These are phyloP conservation scores for Gadus macrocephalus DNA, from an alignment of 2,113 vertebrate species.

Conservation along the genomic window DNA sequence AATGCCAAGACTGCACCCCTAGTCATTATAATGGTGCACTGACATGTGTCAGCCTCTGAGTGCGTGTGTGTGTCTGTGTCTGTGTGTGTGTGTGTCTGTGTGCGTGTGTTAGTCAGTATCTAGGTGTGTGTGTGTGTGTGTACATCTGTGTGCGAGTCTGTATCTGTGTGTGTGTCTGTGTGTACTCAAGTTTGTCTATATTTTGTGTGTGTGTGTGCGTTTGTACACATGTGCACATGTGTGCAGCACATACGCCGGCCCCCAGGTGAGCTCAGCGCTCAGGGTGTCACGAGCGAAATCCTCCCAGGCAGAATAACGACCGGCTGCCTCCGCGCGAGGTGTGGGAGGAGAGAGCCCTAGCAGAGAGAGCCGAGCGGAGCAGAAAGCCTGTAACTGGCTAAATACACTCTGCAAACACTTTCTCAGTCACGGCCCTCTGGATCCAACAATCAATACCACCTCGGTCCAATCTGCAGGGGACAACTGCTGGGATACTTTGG, in stretches of 20 bases:
- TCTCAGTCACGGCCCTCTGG: not conserved
- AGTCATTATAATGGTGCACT: conserved; percentile 22
- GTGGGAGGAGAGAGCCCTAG: not conserved
- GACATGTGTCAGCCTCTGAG: conserved; percentile 33
- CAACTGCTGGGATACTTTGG: too few species aligned
- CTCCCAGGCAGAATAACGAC: conserved; percentile 16
- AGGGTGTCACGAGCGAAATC: conserved; percentile 42
- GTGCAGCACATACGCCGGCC: conserved; percentile 9
- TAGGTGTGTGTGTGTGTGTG: conserved; percentile 14
- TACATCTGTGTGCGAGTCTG: too few species aligned
- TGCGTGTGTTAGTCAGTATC: not conserved
- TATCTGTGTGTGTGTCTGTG: too few species aligned
- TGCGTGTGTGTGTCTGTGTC: conserved; percentile 8
- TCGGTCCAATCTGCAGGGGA: too few species aligned
- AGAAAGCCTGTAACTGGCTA: conserved; percentile 19
- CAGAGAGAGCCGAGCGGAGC: not conserved
- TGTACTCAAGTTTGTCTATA: not conserved
- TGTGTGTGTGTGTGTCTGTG: conserved; percentile 4
- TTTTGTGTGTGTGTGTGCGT: conserved; percentile 11
- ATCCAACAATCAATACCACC: too few species aligned
- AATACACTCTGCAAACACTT: conserved; percentile 24
- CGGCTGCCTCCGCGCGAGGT: not conserved
- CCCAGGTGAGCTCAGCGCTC: conserved; percentile 29
- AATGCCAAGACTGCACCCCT: not conserved
- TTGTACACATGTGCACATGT: not conserved